A percentile compares a stretch with the other conserved stretches of the same genome.
Conservation (phyloP, 2,888 invertebrate genomes). For the Strigamia maritima region DNA sequence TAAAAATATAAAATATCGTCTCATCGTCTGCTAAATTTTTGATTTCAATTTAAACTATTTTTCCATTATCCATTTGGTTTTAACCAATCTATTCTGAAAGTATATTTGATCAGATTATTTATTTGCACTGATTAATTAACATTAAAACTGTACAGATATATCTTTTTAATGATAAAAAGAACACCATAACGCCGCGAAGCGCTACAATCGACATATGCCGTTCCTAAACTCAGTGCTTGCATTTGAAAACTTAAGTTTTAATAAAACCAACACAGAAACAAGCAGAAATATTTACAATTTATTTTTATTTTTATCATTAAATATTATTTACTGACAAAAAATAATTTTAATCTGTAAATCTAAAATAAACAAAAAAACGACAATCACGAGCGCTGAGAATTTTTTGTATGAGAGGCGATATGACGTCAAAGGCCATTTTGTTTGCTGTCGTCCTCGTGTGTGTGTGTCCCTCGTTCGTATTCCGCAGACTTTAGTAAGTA, state of each 20-base stretch:
- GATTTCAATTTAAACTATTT: no score
- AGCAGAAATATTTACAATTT: not conserved
- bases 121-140: not conserved
- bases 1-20: no score
- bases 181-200: not conserved
- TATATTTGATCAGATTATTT: not conserved
- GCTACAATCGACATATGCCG: not conserved
- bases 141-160: not conserved
- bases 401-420: not conserved
- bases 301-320: not conserved
- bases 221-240: not conserved
- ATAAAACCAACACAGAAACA: not conserved
- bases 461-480: slow-evolving; percentile 35
- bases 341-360: not conserved
- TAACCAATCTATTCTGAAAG: not conserved
- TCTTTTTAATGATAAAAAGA: not conserved
- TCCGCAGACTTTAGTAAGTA: slow-evolving; percentile 31
- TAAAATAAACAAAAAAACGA: not conserved
- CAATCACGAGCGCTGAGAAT: not conserved
- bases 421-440: slow-evolving; percentile 37
- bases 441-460: slow-evolving; percentile 39
- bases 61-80: no score
- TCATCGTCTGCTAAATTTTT: no score
- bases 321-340: not conserved
- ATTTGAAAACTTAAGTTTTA: not conserved